Base-by-base conservation (phyloP, 2,113 vertebrate genomes). In the Oreotrochilus melanogaster region DNA sequence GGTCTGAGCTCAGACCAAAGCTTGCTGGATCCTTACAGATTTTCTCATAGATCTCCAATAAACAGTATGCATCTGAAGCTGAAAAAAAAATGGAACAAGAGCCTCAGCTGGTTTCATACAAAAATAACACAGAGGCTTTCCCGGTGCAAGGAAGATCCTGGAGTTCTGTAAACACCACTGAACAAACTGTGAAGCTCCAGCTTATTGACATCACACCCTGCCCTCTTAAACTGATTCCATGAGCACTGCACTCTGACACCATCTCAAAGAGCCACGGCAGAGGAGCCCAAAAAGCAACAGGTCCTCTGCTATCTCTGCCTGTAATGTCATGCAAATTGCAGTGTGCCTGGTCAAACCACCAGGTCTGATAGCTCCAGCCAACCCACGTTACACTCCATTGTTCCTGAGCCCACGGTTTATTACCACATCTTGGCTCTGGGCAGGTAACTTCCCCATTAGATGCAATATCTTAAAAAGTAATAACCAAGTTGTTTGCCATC, bases 41-140 rank as follows among this genome's bases (percentile, higher is more conserved):
- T 7, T 89, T 95, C n/a, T 96, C 91, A 11, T 98, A 98, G 65
- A 99, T 96, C 39, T 99, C 98, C 94, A 99, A 95, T 95, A 99
- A 98, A 95, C 99, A 99, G 96, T 98, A 99, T 0, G 98, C 98
- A 61, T 99, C 98, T 6, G 94, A 90, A 21, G 97, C 97, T 97
- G 78, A 28, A 85, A 70, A 85, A 70, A 56, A 3, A 25, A 78
- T 19, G 66, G 25, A 76, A 81, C 3, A 53, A 9, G 21, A 64
- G 31, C 23, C 54, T 71, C 22, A 87, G 62, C 14, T 73, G 24
- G 58, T n/a, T 54, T 81, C 22, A 67, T 72, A 64, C 62, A 16
- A 9, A 57, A 53, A 14, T 9, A 14, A 82, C 60, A 17, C 9
- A 70, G 50, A 56, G 39, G 54, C 23, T 42, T 50, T 78, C 47